phyloP scores from a whole-genome alignment of 1,140 invertebrate species.

The Pogonus chalceus region DNA sequence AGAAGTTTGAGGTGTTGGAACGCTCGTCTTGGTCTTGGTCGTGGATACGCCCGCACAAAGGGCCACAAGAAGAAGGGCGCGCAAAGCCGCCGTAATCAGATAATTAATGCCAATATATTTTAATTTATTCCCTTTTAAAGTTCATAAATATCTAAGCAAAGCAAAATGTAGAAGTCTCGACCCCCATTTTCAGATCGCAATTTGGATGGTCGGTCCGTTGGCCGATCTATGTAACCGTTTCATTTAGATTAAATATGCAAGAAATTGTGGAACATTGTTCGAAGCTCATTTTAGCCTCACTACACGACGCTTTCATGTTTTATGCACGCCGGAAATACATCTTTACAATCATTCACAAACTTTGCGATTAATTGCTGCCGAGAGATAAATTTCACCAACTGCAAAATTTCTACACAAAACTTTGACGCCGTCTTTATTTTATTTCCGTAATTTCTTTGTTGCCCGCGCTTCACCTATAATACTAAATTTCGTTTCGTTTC shows the following conservation, averaged over 20 bases:
- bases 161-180: slow-evolving; percentile 2
- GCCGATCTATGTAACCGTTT: not conserved
- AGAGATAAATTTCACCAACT: not conserved
- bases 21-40: no score
- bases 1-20: no score
- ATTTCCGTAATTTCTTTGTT: no score
- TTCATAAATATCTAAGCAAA: slow-evolving; percentile 5
- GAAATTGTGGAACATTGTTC: slow-evolving; percentile 4
- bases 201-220: no score
- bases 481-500: no score
- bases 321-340: slow-evolving; percentile 5
- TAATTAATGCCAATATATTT: slow-evolving; percentile 8
- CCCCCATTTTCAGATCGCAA: not conserved
- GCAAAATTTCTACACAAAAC: no score
- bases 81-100: slow-evolving; percentile 3
- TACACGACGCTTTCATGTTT: slow-evolving; percentile 1
- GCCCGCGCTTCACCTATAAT: no score
- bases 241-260: slow-evolving; percentile 5
- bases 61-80: not conserved
- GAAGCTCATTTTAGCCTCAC: not conserved
- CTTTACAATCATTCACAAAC: slow-evolving; percentile 7
- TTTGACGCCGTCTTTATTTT: no score
- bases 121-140: slow-evolving; percentile 5
- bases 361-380: not conserved
- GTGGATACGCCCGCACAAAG: not conserved